Percentiles rank a stretch among this genome's conserved stretches.
phyloP scores from a whole-genome alignment of 1,140 invertebrate genomes.

The Hylaeus anthracinus region DNA sequence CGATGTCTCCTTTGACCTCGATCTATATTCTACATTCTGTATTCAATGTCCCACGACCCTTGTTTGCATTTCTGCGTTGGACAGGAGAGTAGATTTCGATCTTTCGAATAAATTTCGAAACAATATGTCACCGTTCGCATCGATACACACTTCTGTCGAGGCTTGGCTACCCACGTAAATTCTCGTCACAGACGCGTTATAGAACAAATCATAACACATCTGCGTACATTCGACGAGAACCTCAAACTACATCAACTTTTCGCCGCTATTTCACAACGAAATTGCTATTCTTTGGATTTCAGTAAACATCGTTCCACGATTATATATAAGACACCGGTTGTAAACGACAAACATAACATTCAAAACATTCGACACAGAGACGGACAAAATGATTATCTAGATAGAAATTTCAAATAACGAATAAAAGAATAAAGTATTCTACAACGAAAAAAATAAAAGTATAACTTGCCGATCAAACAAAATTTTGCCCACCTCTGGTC shows the following conservation, averaged over 20 bases:
- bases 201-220: neutral
- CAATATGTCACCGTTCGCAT: conserved; percentile 25
- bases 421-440: too few species aligned
- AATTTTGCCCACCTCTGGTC: too few species aligned
- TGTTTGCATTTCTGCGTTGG: conserved; percentile 61
- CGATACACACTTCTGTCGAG: conserved; percentile 22
- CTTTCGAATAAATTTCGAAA: conserved; percentile 73
- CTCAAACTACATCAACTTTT: neutral
- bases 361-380: too few species aligned
- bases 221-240: neutral
- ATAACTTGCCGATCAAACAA: too few species aligned
- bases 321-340: neutral
- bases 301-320: neutral
- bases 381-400: too few species aligned
- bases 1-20: conserved; percentile 52
- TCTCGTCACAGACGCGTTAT: neutral
- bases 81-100: conserved; percentile 65
- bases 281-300: neutral
- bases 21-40: conserved; percentile 71
- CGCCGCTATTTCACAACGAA: neutral
- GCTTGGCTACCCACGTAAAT: conserved; percentile 21
- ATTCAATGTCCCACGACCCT: conserved; percentile 58
- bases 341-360: neutral
- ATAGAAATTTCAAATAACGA: too few species aligned
- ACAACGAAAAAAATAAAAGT: too few species aligned